phyloP scores from a whole-genome alignment of 2,797 vertebrate species.

The Muscicapa comitata region DNA sequence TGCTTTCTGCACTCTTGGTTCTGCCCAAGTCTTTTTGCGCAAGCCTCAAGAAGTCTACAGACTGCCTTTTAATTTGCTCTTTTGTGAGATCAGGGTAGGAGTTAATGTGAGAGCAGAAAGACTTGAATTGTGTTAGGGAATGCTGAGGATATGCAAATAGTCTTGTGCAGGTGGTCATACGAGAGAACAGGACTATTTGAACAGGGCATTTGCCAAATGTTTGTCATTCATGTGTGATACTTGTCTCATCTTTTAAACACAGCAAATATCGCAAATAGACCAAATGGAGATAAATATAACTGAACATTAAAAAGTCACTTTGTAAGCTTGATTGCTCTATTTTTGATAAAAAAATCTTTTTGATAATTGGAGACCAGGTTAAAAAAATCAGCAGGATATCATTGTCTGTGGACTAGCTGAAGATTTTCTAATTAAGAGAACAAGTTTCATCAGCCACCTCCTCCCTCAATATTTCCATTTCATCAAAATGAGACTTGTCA shows the following conservation, averaged over 20 bases:
- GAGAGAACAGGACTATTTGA: background rate
- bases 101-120: background rate
- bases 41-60: background rate
- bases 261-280: background rate
- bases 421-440: conserved; percentile 23
- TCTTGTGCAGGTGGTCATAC: background rate
- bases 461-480: background rate
- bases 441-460: background rate
- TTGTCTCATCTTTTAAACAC: background rate
- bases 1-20: background rate
- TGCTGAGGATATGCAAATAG: background rate
- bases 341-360: background rate
- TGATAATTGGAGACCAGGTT: background rate
- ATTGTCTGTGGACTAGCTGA: background rate
- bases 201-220: background rate
- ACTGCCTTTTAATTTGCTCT: background rate
- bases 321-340: background rate
- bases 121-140: background rate
- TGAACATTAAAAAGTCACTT: background rate
- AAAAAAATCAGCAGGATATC: background rate
- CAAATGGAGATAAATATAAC: background rate
- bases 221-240: background rate
- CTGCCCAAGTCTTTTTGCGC: fast-evolving
- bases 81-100: background rate
- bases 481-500: background rate